Evolutionary conservation across 2,113 vertebrate species (phyloP), one percentile per base, ranked within the genome.

Genomic region (Heliornis fulica): DNA sequence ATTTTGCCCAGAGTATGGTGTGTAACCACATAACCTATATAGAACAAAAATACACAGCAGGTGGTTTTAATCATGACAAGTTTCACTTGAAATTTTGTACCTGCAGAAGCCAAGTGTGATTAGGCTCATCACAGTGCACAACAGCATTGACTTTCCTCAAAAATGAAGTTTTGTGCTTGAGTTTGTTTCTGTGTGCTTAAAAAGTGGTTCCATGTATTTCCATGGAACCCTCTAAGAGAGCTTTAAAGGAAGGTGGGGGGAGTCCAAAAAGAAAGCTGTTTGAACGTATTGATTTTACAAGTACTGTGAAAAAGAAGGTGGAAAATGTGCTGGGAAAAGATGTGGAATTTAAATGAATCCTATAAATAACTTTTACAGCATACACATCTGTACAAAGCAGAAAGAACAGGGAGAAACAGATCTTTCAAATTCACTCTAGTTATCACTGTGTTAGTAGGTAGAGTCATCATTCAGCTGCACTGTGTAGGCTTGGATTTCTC

Each of bases 311-410:
- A 95, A 95, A 93, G 90, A 97, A 97, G 93, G 94, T 95, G 93
- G 93, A 93, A 96, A 95, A 94, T 94, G 97, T 93, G 78, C 88
- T 92, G 90, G 93, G 74, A 41, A 15, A 79, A 95, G 74, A 96
- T 90, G 94, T 97, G 94, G 95, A 96, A 97, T 97, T 96, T 93
- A 96, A 97, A 97, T 97, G 90, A 97, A 96, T 71, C 81, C 91
- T 97, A 97, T 97, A 97, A 97, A 97, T 97, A 97, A 95, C 92
- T 77, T 91, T 83, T 79, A 93, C 83, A 96, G 93, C 91, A 93
- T 56, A 91, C 96, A 96, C 96, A 97, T 97, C 96, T 97, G 97
- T 89, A 95, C 53, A 90, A 94, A 95, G 71, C 92, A 96, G 83
- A 92, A 90, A 63, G 87, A 96, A 92, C 56, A 51, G 78, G 63